A percentile compares a stretch with the other conserved stretches of the same genome.
Conservation (phyloP, 2,888 invertebrate genomes). For the Nowickia ferox region DNA sequence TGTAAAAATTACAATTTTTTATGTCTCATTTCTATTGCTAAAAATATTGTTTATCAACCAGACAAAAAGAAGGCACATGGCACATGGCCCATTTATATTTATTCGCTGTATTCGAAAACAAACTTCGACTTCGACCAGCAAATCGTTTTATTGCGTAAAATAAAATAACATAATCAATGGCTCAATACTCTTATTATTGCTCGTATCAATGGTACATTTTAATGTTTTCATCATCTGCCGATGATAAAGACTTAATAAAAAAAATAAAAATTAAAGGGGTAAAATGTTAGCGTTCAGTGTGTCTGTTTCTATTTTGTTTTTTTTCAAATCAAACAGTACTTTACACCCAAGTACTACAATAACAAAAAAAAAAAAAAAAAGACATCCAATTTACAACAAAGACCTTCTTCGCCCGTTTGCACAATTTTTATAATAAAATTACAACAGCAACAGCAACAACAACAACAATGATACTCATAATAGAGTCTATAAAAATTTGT, state of each 20-base stretch:
- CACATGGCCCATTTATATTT: conserved; percentile 52
- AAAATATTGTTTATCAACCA: conserved; percentile 23
- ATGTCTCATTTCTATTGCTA: conserved; percentile 24
- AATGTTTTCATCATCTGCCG: conserved; percentile 26
- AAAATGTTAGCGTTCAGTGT: conserved; percentile 9
- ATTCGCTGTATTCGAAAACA: conserved; percentile 33
- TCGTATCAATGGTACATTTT: conserved; percentile 39
- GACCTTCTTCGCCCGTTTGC: conserved; percentile 49
- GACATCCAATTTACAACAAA: conserved; percentile 56
- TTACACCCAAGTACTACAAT: conserved; percentile 53
- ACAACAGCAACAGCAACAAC: conserved; percentile 25
- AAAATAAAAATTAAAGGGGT: conserved; percentile 50
- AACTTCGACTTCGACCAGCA: conserved; percentile 32
- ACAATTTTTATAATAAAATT: conserved; percentile 29
- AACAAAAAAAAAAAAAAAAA: conserved; percentile 40
- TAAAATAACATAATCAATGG: conserved; percentile 38
- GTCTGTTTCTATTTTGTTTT: not conserved
- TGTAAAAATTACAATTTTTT: not conserved
- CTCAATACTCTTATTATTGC: conserved; percentile 14
- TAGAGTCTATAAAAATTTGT: conserved; percentile 81
- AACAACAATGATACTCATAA: conserved; percentile 48
- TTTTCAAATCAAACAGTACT: conserved; percentile 34
- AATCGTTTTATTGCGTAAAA: conserved; percentile 60
- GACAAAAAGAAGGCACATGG: conserved; percentile 59
- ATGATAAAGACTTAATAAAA: conserved; percentile 50